These are phyloP conservation scores for Laothoe populi DNA, from an alignment of 2,888 invertebrate species.

Conservation along the genomic window DNA sequence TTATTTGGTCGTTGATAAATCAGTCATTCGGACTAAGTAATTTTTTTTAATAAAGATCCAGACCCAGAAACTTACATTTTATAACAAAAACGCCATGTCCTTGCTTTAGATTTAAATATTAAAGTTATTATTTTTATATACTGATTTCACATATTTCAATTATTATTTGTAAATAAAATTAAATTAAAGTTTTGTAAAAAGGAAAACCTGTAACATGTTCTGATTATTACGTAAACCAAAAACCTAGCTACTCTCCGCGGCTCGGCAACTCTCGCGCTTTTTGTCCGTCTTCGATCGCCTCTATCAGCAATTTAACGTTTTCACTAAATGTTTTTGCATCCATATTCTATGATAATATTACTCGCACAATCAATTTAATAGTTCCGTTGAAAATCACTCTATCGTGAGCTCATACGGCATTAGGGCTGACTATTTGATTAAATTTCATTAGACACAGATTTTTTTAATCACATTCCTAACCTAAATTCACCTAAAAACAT, in stretches of 20 bases:
- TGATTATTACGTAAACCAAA: constrained; percentile 7
- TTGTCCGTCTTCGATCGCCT: background rate
- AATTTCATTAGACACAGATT: background rate
- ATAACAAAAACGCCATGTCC: too few relatives aligned
- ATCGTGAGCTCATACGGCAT: constrained; percentile 9
- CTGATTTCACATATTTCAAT: too few relatives aligned
- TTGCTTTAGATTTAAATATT: too few relatives aligned
- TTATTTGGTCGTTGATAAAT: too few relatives aligned
- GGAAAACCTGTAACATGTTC: background rate
- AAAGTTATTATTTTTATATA: too few relatives aligned
- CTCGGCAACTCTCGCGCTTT: constrained; percentile 2
- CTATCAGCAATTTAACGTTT: constrained; percentile 23
- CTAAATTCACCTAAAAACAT: too few relatives aligned
- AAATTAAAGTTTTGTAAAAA: too few relatives aligned
- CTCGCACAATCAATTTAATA: constrained; percentile 21
- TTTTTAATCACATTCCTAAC: background rate
- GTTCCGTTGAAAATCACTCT: constrained; percentile 36
- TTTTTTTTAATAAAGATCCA: too few relatives aligned
- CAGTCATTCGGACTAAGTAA: too few relatives aligned
- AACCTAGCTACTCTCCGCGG: background rate
- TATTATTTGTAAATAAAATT: too few relatives aligned
- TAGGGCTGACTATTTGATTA: constrained; percentile 14
- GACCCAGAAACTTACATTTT: too few relatives aligned
- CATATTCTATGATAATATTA: constrained; percentile 23
- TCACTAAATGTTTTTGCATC: constrained; percentile 25